Evolutionary conservation across 2,113 vertebrate species (phyloP), one percentile per base, ranked within the genome.

Genomic region (Anser brachyrhynchus): DNA sequence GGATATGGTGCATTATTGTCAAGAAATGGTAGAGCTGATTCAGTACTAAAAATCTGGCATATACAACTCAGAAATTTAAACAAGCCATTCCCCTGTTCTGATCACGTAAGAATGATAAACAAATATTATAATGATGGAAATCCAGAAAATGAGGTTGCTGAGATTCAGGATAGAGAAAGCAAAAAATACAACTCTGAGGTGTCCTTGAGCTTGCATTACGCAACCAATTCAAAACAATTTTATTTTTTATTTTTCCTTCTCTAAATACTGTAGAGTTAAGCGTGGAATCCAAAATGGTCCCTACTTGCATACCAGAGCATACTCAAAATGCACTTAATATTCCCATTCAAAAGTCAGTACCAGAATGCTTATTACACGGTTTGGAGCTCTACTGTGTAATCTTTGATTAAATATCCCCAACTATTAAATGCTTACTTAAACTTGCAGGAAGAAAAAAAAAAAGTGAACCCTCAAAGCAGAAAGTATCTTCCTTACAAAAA

Each of bases 381-480:
- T 95, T 85, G 12, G 64, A 83, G 20, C 75, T 13, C 25, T 94
- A 1, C 20, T 75, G 20, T 52, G 35, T 37, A n/a, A 81, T 43
- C 8, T 41, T 75, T 17, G 7, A 43, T 13, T 72, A 75, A 65
- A 69, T 29, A 69, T 64, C 18, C 16, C 25, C 9, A 89, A 72
- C 61, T 49, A 64, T 14, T 57, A 81, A 72, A 58, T 75, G 3
- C 28, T 81, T 77, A 2, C 31, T 57, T 70, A 87, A 73, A 92
- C 15, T 35, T 7, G 23, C 5, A 29, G 12, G 2, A 2, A 4
- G 5, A 29, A 26, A 22, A 20, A 25, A 4, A 18, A 1, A 16
- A 7, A 5, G 6, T 76, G 73, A 86, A 33, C 33, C 13, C 12
- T 81, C 33, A 59, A 44, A 75, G 26, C 6, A 54, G 14, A 71